Conservation (phyloP, 2,888 invertebrate genomes). For the Cataglyphis altisquamis region DNA sequence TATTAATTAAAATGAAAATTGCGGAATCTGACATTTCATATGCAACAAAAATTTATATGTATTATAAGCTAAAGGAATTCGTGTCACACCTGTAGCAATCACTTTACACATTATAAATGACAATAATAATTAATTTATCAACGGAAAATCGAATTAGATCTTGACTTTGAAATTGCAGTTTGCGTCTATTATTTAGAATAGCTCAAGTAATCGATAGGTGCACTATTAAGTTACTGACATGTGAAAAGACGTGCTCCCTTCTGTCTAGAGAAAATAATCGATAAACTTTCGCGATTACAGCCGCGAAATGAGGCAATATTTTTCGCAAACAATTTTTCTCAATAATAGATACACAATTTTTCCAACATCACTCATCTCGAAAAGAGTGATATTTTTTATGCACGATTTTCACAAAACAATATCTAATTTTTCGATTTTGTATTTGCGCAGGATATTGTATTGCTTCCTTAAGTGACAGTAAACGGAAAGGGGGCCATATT, state of each 20-base stretch:
- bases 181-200: slow-evolving; percentile 59
- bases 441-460: slow-evolving; percentile 94
- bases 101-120: slow-evolving; percentile 17
- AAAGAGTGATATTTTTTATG: background rate
- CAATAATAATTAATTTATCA: slow-evolving; percentile 29
- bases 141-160: slow-evolving; percentile 47
- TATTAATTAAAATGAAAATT: background rate
- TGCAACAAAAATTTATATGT: background rate
- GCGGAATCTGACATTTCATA: background rate
- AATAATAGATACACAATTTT: background rate
- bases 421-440: slow-evolving; percentile 12
- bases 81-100: background rate
- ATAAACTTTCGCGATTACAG: slow-evolving; percentile 42
- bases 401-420: background rate
- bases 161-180: slow-evolving; percentile 48
- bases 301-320: background rate
- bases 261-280: slow-evolving; percentile 46
- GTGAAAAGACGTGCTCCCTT: slow-evolving; percentile 39
- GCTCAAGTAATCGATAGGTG: slow-evolving; percentile 60
- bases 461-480: slow-evolving; percentile 94
- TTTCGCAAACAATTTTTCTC: slow-evolving; percentile 3
- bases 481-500: slow-evolving; percentile 93
- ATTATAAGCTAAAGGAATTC: background rate
- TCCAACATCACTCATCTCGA: background rate
- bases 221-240: slow-evolving; percentile 46